Base-by-base conservation (phyloP, 2,888 invertebrate species). In the Rotaria socialis region DNA sequence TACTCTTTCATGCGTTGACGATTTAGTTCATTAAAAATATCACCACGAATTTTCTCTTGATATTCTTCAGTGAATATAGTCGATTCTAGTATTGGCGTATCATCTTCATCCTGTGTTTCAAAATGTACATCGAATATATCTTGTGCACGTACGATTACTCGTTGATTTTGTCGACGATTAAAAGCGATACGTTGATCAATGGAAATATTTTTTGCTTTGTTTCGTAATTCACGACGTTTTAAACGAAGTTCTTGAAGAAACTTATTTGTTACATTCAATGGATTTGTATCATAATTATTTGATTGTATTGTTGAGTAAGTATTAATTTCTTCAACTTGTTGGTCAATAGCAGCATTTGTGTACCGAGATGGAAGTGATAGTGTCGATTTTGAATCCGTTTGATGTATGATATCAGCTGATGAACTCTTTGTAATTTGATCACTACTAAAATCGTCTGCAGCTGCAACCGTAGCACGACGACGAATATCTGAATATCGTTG, bases 1-100 rank as follows among this genome's bases (percentile, higher is more conserved):
- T 47, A 80, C 47, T 43, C 0, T 47, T 47, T 80, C 0, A 14
- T 24, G 24, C n/a, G 80, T 80, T 80, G 80, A n/a, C 80, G 80
- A 80, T 80, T 80, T 80, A 80, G n/a, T 80, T 80, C 80, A 47
- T 80, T 24, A 80, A n/a, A 80, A 47, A 80, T 80, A 24, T 80
- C 80, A 47, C 24, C n/a, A 11, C 47, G 43, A 80, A 80, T 80
- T 80, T 43, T 43, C 47, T 80, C 47, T 47, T 80, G 80, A n/a
- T 10, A 10, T 80, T 80, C 24, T 47, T 80, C 80, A 47, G 43
- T 47, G 35, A 19, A 80, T 41, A 80, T 2, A n/a, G 24, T 47
- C 5, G 47, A 5, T 80, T 24, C 10, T 11, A 22, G 8, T 19
- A 67, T 1, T 27, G 22, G 14, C 16, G 16, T 3, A 27, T 35